Percentiles rank a stretch among this genome's conserved stretches.
phyloP scores from a whole-genome alignment of 2,113 vertebrate genomes.

The Scartelaos histophorus region DNA sequence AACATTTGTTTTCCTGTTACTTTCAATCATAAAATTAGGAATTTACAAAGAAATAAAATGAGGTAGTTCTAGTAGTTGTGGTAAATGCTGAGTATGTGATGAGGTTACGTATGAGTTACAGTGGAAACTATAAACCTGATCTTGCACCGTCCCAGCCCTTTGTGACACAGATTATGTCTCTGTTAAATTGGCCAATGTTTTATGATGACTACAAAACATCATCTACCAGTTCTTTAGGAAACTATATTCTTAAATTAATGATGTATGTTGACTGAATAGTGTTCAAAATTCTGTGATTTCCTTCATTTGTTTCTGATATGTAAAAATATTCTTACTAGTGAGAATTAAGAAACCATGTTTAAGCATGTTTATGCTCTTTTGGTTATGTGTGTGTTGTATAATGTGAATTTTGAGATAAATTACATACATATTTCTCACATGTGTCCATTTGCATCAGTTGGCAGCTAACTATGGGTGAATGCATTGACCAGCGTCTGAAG shows the following conservation, averaged over 20 bases:
- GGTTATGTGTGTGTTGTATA: neutral
- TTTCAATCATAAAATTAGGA: neutral
- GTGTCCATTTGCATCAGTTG: constrained; percentile 15
- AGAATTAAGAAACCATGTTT: neutral
- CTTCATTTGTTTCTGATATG: too few relatives aligned
- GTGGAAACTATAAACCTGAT: constrained; percentile 62
- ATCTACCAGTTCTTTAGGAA: neutral
- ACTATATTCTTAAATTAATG: neutral
- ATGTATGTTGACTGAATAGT: neutral
- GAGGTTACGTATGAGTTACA: constrained; percentile 12
- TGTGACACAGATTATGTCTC: constrained; percentile 48
- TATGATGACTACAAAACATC: neutral
- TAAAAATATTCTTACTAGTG: neutral
- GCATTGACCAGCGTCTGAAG: constrained; percentile 33
- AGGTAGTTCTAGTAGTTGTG: neutral
- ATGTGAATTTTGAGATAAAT: neutral
- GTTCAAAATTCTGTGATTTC: too few relatives aligned
- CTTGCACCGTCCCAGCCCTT: constrained; percentile 26
- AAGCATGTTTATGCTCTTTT: neutral
- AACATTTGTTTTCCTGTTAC: neutral
- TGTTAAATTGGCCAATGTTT: neutral
- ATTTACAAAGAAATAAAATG: neutral
- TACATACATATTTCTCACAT: neutral
- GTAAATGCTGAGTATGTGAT: neutral
- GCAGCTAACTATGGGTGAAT: constrained; percentile 6